phyloP scores from a whole-genome alignment of 2,797 vertebrate species.

The Protonibea diacanthus region DNA sequence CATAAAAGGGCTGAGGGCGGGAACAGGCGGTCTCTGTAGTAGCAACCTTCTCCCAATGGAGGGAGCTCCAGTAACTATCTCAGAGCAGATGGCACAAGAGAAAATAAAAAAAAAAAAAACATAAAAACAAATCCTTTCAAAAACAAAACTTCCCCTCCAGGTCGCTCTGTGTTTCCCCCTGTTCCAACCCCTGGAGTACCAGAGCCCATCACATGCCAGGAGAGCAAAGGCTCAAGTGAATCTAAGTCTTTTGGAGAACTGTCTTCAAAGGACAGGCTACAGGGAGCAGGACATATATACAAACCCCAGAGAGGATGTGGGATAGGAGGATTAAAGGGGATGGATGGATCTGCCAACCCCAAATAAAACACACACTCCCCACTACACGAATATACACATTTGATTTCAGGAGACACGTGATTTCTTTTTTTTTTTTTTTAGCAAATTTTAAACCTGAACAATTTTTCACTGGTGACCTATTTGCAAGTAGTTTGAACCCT shows the following conservation, averaged over 20 bases:
- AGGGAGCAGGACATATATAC: conserved; percentile 36
- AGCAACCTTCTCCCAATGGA: conserved; percentile 67
- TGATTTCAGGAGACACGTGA: background rate
- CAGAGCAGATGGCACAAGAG: conserved; percentile 78
- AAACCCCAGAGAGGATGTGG: conserved; percentile 32
- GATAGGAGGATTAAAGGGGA: conserved; percentile 30
- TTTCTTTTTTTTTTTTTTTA: conserved; percentile 14
- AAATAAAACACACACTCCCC: background rate
- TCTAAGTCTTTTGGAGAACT: conserved; percentile 32
- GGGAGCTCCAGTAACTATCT: conserved; percentile 65
- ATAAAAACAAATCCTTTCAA: conserved; percentile 33
- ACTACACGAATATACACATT: background rate
- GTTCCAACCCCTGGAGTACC: conserved; percentile 63
- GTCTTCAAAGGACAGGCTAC: conserved; percentile 60
- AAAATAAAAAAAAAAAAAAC: conserved; percentile 36
- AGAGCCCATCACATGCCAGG: conserved; percentile 58
- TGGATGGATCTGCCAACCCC: conserved; percentile 10
- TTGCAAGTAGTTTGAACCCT: conserved; percentile 11
- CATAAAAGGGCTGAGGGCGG: conserved; percentile 53
- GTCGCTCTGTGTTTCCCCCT: conserved; percentile 26
- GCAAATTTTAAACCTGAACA: conserved; percentile 12
- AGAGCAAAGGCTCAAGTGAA: conserved; percentile 19
- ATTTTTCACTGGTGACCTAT: conserved; percentile 16
- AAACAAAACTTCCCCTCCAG: conserved; percentile 54
- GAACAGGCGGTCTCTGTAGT: conserved; percentile 77